A percentile compares a stretch with the other conserved stretches of the same genome.
These are phyloP conservation scores for Holcopasites calliopsidis DNA, from an alignment of 1,140 invertebrate species.

Conservation along the genomic window DNA sequence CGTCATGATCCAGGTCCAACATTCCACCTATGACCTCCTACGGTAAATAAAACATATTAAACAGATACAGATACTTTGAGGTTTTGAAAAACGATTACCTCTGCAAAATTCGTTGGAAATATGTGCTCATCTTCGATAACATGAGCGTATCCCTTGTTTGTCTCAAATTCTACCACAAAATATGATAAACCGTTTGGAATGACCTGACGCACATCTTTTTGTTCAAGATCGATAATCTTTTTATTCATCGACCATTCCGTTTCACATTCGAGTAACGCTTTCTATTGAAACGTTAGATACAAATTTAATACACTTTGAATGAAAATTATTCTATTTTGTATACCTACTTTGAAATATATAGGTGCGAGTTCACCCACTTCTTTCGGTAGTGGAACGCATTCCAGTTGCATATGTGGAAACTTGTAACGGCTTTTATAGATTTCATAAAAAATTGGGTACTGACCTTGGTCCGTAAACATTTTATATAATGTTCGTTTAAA, in stretches of 20 bases:
- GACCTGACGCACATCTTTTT: conserved; percentile 87
- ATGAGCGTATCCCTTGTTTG: conserved; percentile 94
- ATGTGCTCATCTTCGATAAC: conserved; percentile 95
- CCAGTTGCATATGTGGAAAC: conserved; percentile 91
- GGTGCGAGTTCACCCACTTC: conserved; percentile 92
- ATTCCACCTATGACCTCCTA: conserved; percentile 97
- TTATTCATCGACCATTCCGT: conserved; percentile 97
- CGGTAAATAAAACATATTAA: conserved; percentile 59
- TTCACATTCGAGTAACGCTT: conserved; percentile 97
- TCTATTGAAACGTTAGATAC: conserved; percentile 88
- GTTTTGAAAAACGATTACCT: conserved; percentile 80
- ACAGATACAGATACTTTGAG: conserved; percentile 17
- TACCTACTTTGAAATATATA: conserved; percentile 94
- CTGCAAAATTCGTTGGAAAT: conserved; percentile 95
- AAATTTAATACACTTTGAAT: not conserved
- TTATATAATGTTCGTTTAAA: conserved; percentile 87
- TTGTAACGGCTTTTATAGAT: conserved; percentile 86
- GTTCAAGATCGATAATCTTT: conserved; percentile 92
- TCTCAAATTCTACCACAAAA: conserved; percentile 96
- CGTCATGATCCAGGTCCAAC: conserved; percentile 90
- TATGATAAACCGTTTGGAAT: conserved; percentile 97
- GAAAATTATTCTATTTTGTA: not conserved
- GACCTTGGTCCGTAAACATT: conserved; percentile 87
- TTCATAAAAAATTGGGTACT: conserved; percentile 96
- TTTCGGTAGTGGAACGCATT: conserved; percentile 92